Evolutionary conservation across 2,797 vertebrate species (phyloP).

Genomic region (Meda fulgida): DNA sequence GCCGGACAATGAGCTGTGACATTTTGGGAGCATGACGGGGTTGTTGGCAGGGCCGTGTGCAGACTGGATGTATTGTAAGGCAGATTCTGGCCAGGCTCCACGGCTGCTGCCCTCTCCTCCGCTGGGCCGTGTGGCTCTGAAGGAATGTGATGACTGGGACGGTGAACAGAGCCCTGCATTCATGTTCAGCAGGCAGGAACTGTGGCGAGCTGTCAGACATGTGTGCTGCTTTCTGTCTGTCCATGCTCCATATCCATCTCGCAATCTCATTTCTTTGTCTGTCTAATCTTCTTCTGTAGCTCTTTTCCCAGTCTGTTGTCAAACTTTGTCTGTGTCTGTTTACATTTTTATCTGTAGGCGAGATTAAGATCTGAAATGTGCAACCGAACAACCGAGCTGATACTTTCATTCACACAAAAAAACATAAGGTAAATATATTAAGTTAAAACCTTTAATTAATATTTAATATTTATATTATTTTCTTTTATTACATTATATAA

Average conservation of each 20-base stretch:
- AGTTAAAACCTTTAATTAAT: too few relatives aligned
- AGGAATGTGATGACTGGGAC: slow-evolving; percentile 82
- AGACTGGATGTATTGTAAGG: slow-evolving; percentile 63
- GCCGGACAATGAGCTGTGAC: slow-evolving; percentile 49
- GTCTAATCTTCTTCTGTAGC: not conserved
- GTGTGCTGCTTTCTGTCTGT: slow-evolving; percentile 27
- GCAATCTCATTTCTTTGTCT: not conserved
- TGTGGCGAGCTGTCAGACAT: slow-evolving; percentile 48
- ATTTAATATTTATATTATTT: too few relatives aligned
- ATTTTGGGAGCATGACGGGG: slow-evolving; percentile 38
- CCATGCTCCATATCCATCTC: slow-evolving; percentile 25
- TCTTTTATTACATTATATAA: too few relatives aligned
- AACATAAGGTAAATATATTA: not conserved
- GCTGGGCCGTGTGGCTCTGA: slow-evolving; percentile 76
- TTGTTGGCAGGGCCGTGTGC: slow-evolving; percentile 43
- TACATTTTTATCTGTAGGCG: not conserved
- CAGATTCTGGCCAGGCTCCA: slow-evolving; percentile 60
- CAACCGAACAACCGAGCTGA: not conserved
- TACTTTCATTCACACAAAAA: too few relatives aligned
- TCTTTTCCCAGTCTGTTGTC: not conserved
- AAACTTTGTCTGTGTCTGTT: not conserved
- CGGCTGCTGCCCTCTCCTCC: slow-evolving; percentile 64
- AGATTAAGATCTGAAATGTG: not conserved
- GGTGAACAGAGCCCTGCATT: slow-evolving; percentile 79
- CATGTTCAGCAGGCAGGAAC: slow-evolving; percentile 60